Percentiles rank a stretch among this genome's conserved stretches.
phyloP scores from a whole-genome alignment of 2,888 invertebrate species.

The Abrostola tripartita region DNA sequence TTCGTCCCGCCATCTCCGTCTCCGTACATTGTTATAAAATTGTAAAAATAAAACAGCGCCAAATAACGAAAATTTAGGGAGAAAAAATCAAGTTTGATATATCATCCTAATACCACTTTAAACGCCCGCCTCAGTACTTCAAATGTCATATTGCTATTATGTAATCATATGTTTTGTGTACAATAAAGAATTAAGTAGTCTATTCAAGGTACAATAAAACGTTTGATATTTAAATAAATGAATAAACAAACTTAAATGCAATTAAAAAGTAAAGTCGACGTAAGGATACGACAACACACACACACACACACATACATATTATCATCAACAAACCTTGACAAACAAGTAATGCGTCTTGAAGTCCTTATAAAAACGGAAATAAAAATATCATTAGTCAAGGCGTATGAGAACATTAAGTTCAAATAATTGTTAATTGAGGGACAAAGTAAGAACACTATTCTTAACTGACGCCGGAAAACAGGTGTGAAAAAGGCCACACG shows the following conservation, averaged over 20 bases:
- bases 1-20: too few species aligned
- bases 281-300: constrained; percentile 9
- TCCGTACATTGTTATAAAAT: too few species aligned
- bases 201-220: too few species aligned
- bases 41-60: too few species aligned
- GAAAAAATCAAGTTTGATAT: too few species aligned
- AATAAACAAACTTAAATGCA: not conserved
- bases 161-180: too few species aligned
- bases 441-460: constrained; percentile 10
- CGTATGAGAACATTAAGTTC: constrained; percentile 9
- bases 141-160: too few species aligned
- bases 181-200: too few species aligned
- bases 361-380: constrained; percentile 39
- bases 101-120: too few species aligned
- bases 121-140: too few species aligned
- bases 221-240: not conserved
- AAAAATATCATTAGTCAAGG: constrained; percentile 24
- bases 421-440: constrained; percentile 9
- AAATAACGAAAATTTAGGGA: too few species aligned
- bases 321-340: constrained; percentile 20
- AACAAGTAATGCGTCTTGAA: constrained; percentile 21
- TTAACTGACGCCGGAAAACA: not conserved
- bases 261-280: constrained; percentile 13
- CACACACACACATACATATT: constrained; percentile 1
- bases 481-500: too few species aligned